Conservation (phyloP, 2,113 vertebrate genomes). For the Plecotus auritus region DNA sequence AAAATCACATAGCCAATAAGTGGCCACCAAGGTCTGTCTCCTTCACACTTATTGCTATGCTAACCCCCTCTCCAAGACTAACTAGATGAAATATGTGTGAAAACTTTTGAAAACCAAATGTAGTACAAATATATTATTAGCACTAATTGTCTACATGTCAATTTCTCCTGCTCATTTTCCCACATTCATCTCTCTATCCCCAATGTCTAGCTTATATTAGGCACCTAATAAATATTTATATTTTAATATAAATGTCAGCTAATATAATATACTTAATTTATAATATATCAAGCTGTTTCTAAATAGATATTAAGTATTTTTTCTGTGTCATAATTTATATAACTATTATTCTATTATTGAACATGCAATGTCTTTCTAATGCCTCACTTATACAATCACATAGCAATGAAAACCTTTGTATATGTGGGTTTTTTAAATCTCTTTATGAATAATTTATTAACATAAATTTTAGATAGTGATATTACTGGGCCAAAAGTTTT, state of each 20-base stretch:
- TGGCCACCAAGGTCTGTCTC: rapidly evolving
- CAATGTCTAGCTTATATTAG: not conserved
- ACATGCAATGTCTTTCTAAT: not conserved
- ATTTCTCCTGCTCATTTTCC: not conserved
- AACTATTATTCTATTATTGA: not conserved
- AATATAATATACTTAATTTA: not conserved
- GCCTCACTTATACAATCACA: not conserved
- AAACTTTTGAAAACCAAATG: not conserved
- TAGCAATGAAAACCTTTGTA: not conserved
- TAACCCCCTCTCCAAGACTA: not conserved
- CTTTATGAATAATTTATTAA: slow-evolving; percentile 27
- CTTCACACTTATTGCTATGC: not conserved
- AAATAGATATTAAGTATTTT: not conserved
- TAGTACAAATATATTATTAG: not conserved
- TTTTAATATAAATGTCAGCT: not conserved
- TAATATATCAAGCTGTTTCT: not conserved
- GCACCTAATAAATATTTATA: not conserved
- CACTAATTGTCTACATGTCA: not conserved
- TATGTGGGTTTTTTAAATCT: not conserved
- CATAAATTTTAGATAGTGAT: not conserved
- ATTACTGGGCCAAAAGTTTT: not conserved
- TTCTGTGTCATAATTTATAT: not conserved
- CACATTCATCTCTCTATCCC: not conserved
- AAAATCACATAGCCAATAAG: not conserved
- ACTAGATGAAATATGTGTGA: not conserved